phyloP scores from a whole-genome alignment of 2,113 vertebrate species.

The Saimiri boliviensis region DNA sequence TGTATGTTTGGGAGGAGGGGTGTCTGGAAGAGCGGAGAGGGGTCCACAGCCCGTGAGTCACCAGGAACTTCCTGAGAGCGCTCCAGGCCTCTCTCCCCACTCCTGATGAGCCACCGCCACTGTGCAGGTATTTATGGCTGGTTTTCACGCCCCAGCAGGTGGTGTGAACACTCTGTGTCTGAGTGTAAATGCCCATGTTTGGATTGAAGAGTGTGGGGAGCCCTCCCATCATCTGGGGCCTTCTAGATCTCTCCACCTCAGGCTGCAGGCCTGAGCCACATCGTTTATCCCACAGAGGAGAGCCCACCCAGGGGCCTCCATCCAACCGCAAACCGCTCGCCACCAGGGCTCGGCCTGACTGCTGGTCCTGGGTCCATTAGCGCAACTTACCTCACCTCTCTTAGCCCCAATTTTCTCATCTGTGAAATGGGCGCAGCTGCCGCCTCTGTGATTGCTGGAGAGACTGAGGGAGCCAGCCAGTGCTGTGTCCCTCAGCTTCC shows the following conservation, averaged over 20 bases:
- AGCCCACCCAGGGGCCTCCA: neutral
- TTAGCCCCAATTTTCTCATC: neutral
- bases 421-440: neutral
- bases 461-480: neutral
- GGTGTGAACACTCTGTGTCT: conserved; percentile 48
- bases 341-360: neutral
- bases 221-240: neutral
- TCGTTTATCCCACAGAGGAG: neutral
- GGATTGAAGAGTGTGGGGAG: neutral
- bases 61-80: conserved; percentile 41
- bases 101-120: conserved; percentile 1
- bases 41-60: conserved; percentile 19
- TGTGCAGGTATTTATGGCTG: conserved; percentile 70
- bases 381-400: neutral
- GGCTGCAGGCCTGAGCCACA: neutral
- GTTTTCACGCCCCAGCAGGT: conserved; percentile 62
- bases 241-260: neutral
- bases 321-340: neutral
- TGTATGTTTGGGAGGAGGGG: neutral
- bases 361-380: neutral
- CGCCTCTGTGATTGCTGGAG: neutral
- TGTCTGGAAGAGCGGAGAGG: neutral
- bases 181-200: neutral
- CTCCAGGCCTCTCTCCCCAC: conserved; percentile 7
- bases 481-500: neutral